A percentile compares a stretch with the other conserved stretches of the same genome.
Evolutionary conservation across 37 sponge, comb jelly and placozoan species (phyloP).

Genomic region (Ephydatia muelleri): DNA sequence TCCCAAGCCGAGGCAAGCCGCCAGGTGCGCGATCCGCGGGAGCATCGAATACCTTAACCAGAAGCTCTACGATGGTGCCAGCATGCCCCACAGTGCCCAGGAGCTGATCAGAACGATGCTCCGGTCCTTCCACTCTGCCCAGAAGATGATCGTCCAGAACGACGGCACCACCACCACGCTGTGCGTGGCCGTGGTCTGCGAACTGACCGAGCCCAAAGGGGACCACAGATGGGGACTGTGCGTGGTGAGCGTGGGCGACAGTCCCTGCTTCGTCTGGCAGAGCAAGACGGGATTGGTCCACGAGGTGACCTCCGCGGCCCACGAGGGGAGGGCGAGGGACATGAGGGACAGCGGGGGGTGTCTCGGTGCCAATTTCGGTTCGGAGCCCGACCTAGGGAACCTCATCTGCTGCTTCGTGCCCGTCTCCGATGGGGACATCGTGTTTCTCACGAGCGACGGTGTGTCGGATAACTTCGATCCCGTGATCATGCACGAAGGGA

Average conservation of each 20-base stretch:
- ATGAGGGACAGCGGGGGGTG: slow-evolving; percentile 79
- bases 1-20: slow-evolving; percentile 72
- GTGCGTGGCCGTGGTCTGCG: slow-evolving; percentile 69
- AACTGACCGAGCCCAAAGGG: slow-evolving; percentile 42
- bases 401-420: slow-evolving; percentile 67
- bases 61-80: slow-evolving; percentile 55
- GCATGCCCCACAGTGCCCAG: slow-evolving; percentile 17
- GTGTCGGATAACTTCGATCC: slow-evolving; percentile 83
- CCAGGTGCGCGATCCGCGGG: slow-evolving; percentile 76
- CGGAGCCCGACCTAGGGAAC: slow-evolving; percentile 75
- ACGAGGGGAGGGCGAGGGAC: slow-evolving; percentile 53
- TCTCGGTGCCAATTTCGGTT: slow-evolving; percentile 69
- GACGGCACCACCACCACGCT: slow-evolving; percentile 83
- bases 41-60: slow-evolving; percentile 50
- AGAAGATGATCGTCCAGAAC: slow-evolving; percentile 63
- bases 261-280: slow-evolving; percentile 72
- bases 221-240: slow-evolving; percentile 31
- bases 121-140: slow-evolving; percentile 67
- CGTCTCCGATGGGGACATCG: slow-evolving; percentile 50
- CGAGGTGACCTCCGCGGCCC: slow-evolving; percentile 66
- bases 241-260: slow-evolving; percentile 78
- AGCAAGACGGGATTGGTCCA: slow-evolving; percentile 33
- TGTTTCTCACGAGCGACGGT: slow-evolving; percentile 77
- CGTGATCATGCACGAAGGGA: slow-evolving; percentile 53
- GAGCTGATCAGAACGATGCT: slow-evolving; percentile 64